Evolutionary conservation across 2,797 vertebrate species (phyloP).

Genomic region (Tragopan temminckii): DNA sequence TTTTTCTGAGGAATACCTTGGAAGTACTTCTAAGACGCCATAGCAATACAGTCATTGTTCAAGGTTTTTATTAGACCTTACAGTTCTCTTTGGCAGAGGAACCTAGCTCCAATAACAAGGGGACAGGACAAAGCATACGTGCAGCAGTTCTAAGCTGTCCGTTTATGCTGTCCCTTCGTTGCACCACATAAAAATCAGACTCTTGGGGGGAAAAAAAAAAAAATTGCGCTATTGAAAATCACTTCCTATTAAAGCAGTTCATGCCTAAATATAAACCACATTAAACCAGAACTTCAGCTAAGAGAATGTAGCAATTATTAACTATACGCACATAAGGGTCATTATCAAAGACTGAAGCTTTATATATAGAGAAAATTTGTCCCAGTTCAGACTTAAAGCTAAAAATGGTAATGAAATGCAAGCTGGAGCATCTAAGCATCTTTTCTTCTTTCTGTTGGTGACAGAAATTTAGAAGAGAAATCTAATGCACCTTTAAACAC

Average conservation of each 20-base stretch:
- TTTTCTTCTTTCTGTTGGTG: background rate
- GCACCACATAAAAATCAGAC: background rate
- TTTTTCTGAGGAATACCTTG: background rate
- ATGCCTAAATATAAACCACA: background rate
- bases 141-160: background rate
- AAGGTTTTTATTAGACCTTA: background rate
- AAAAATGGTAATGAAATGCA: background rate
- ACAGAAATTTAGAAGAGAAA: background rate
- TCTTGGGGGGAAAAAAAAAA: background rate
- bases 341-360: background rate
- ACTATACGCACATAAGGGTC: background rate
- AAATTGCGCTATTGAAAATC: background rate
- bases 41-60: background rate
- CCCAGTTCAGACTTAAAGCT: background rate
- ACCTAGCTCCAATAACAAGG: background rate
- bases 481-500: background rate
- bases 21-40: background rate
- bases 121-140: accelerated
- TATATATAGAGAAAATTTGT: background rate
- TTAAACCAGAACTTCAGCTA: background rate
- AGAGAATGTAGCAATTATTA: background rate
- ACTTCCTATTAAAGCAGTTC: background rate
- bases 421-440: background rate
- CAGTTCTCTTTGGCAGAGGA: background rate
- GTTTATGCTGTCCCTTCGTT: background rate